Percentiles rank a stretch among this genome's conserved stretches.
phyloP scores from a whole-genome alignment of 1,140 invertebrate genomes.

The Orussus abietinus region DNA sequence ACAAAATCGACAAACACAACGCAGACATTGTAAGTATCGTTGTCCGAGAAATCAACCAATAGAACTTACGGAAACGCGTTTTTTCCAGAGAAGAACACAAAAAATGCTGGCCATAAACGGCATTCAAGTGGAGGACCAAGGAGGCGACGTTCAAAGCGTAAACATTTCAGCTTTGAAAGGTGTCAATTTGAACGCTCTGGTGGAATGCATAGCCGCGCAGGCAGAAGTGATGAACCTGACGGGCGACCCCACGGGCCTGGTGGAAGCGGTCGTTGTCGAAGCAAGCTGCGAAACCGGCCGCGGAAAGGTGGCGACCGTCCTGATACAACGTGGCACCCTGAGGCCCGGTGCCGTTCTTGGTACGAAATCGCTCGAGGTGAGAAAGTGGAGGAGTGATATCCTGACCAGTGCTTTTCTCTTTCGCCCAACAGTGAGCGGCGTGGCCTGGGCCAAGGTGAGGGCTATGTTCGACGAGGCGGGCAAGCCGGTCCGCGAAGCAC shows the following conservation, averaged over 20 bases:
- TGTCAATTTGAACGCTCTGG: conserved; percentile 73
- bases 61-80: conserved; percentile 11
- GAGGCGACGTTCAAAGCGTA: conserved; percentile 90
- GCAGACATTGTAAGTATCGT: conserved; percentile 75
- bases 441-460: conserved; percentile 79
- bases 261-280: conserved; percentile 91
- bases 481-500: conserved; percentile 61
- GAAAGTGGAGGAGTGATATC: too few relatives aligned
- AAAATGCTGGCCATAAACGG: conserved; percentile 71
- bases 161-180: conserved; percentile 87
- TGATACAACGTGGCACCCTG: conserved; percentile 88
- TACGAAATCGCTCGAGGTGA: too few relatives aligned
- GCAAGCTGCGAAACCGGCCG: conserved; percentile 68
- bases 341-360: conserved; percentile 72
- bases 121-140: conserved; percentile 80
- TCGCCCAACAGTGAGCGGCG: conserved; percentile 66
- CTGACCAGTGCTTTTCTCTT: too few relatives aligned
- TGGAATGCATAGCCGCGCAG: conserved; percentile 81
- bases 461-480: conserved; percentile 81
- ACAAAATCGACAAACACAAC: conserved; percentile 94
- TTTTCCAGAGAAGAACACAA: conserved; percentile 67
- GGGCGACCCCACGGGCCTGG: conserved; percentile 74
- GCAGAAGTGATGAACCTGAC: conserved; percentile 87
- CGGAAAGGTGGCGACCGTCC: conserved; percentile 82
- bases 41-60: conserved; percentile 8